These are phyloP conservation scores for Drosophila novamexicana DNA, from an alignment of 1,140 invertebrate species.

Conservation along the genomic window DNA sequence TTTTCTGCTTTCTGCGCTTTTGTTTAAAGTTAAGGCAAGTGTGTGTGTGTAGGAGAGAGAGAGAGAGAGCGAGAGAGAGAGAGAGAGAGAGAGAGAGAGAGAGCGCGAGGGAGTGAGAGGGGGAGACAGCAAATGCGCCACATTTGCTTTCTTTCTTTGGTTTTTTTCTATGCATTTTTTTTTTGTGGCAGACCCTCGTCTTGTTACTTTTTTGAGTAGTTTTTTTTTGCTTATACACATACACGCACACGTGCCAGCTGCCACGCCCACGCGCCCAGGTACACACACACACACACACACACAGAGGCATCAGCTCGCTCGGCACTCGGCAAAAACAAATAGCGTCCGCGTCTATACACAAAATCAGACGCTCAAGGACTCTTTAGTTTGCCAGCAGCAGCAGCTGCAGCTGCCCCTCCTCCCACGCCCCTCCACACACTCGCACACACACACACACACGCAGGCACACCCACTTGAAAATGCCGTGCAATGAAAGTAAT, in stretches of 20 bases:
- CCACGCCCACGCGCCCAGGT: neutral
- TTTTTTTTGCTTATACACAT: slow-evolving; percentile 42
- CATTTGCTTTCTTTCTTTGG: slow-evolving; percentile 20
- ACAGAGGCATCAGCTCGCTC: slow-evolving; percentile 27
- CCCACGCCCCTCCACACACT: slow-evolving; percentile 11
- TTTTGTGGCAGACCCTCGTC: slow-evolving; percentile 23
- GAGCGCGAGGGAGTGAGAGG: neutral
- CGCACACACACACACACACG: neutral
- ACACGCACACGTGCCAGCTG: slow-evolving; percentile 2
- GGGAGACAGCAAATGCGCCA: slow-evolving; percentile 1
- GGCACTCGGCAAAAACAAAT: slow-evolving; percentile 71
- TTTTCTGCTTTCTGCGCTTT: slow-evolving; percentile 57
- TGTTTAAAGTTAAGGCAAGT: slow-evolving; percentile 55
- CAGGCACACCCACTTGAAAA: slow-evolving; percentile 57
- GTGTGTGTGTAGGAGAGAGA: neutral
- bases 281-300: neutral
- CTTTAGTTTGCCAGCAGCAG: slow-evolving; percentile 51
- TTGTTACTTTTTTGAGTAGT: slow-evolving; percentile 57
- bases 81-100: neutral
- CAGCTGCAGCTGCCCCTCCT: slow-evolving; percentile 11
- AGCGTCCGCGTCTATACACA: slow-evolving; percentile 80
- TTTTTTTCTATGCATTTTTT: neutral
- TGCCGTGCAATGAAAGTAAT: slow-evolving; percentile 80
- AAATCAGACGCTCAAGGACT: slow-evolving; percentile 83
- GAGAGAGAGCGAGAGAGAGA: neutral